A percentile compares a stretch with the other conserved stretches of the same genome.
Evolutionary conservation across 2,113 vertebrate species (phyloP).

Genomic region (Chionis minor): DNA sequence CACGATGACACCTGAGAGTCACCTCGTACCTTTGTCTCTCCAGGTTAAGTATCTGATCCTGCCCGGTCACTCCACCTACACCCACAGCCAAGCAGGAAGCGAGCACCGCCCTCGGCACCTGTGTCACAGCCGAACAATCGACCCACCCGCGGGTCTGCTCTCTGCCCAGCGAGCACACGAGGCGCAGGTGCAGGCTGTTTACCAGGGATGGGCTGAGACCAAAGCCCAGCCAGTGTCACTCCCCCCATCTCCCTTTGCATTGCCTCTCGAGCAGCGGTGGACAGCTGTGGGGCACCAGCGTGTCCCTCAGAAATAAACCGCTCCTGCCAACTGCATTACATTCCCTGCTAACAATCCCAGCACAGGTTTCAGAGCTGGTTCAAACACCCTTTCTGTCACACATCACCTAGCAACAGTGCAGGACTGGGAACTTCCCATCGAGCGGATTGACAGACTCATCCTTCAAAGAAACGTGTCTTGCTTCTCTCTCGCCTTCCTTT

Average conservation of each 20-base stretch:
- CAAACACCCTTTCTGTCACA: neutral
- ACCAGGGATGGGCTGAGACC: neutral
- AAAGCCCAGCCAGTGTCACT: too few relatives aligned
- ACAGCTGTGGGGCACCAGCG: neutral
- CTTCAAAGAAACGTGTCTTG: neutral
- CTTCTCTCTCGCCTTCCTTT: neutral
- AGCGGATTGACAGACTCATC: neutral
- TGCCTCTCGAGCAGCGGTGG: neutral
- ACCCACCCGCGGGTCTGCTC: neutral
- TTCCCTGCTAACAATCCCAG: neutral
- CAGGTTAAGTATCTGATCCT: neutral
- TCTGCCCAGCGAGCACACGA: neutral
- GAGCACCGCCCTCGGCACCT: neutral
- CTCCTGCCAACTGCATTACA: neutral
- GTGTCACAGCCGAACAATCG: neutral
- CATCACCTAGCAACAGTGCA: neutral
- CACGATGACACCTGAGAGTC: rapidly evolving
- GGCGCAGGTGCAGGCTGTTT: neutral
- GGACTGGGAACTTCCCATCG: neutral
- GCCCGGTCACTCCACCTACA: neutral
- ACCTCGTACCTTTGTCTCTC: neutral
- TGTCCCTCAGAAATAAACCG: neutral
- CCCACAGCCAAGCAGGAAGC: neutral
- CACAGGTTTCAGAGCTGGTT: neutral
- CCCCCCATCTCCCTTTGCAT: too few relatives aligned